Base-by-base conservation (phyloP, 2,113 vertebrate species). In the Regulus satrapa region DNA sequence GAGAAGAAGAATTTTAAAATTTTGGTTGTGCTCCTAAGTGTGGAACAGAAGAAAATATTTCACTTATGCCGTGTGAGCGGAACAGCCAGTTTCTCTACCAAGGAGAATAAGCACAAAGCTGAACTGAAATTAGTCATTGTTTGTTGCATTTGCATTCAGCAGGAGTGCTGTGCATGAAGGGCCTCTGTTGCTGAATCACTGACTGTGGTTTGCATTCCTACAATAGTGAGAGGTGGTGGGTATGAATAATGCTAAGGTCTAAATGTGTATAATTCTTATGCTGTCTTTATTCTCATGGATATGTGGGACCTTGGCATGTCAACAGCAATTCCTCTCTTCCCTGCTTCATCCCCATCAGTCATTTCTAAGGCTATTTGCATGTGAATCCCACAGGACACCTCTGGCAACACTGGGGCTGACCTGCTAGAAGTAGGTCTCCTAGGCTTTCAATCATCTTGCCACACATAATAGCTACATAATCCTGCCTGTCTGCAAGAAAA, bases 321-420 rank as follows among this genome's bases (percentile, higher is more conserved):
- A 95, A 94, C 94, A 97, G 95, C 94, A 95, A 96, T 97, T 97
- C 97, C 13, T 18, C 34, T 62, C 66, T 34, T 24, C 38, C 48
- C 18, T 43, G 24, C 18, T 97, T 89, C 78, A 56, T 74, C 74
- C 71, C 56, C 71, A 59, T 38, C 68, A 89, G 82, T 96, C 66
- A 52, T 83, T 96, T 90, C 95, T 88, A 76, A 92, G 91, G 78
- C 82, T 88, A 97, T 98, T 98, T 98, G 97, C 98, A 98, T 98
- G 88, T 97, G 97, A 98, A 98, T 98, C 97, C 97, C 91, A 68
- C 26, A 89, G 63, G 84, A 41, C 51, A 84, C 71, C 97, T 91
- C 91, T 96, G 96, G 95, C 93, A 96, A 91, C 92, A 72, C 89
- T 64, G 94, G 83, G 91, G 77, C 86, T 95, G 89, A 96, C 83